Evolutionary conservation across 1,140 invertebrate genomes (phyloP).

Genomic region (Colletes gigas): DNA sequence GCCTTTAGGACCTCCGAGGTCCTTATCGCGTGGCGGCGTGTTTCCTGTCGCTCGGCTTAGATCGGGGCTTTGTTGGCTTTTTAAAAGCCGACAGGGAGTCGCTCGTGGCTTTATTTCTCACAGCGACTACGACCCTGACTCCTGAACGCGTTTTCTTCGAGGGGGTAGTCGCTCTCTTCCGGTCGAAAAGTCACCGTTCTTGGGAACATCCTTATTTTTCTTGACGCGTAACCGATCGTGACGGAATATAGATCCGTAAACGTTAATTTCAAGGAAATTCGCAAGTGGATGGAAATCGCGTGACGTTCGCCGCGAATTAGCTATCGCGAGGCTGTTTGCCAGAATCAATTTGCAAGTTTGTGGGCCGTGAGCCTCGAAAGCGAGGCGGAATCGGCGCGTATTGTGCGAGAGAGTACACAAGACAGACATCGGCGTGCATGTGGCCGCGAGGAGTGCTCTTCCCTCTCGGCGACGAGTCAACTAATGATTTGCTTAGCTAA

Average conservation of each 20-base stretch:
- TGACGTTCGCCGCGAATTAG: slow-evolving; percentile 24
- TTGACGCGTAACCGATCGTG: no score
- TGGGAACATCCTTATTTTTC: no score
- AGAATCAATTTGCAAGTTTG: slow-evolving; percentile 56
- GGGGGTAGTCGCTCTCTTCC: no score
- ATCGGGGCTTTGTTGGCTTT: slow-evolving; percentile 11
- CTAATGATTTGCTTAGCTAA: slow-evolving; percentile 77
- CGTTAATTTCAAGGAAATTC: background rate
- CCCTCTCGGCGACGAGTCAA: slow-evolving; percentile 44
- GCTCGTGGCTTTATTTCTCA: slow-evolving; percentile 1
- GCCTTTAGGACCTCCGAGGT: slow-evolving; percentile 24
- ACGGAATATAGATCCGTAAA: background rate
- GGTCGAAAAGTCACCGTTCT: no score
- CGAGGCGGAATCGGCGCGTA: slow-evolving; percentile 21
- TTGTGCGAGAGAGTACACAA: slow-evolving; percentile 11
- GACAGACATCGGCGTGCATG: background rate
- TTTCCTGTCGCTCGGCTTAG: background rate
- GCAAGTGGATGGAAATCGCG: slow-evolving; percentile 19
- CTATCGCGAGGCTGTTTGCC: slow-evolving; percentile 33
- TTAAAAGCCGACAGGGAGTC: background rate
- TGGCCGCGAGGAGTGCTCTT: no score
- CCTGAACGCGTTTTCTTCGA: no score
- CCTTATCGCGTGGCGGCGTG: slow-evolving; percentile 24
- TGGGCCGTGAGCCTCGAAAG: slow-evolving; percentile 8
- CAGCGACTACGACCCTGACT: background rate